Conservation (phyloP, 92 coral and sea anemone genomes). For the Siderastrea radians region DNA sequence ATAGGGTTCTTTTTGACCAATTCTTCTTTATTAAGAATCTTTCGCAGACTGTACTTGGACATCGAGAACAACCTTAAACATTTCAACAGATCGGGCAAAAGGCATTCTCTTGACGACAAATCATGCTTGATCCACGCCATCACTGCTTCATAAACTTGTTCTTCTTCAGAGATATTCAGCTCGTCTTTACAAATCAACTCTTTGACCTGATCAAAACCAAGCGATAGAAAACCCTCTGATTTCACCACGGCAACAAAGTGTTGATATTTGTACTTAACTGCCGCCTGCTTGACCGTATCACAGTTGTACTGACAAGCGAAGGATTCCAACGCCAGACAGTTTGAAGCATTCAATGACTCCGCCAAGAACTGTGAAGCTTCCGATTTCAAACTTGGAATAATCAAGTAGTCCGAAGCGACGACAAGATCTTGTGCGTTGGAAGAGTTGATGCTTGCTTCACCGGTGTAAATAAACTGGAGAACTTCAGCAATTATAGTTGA, state of each 20-base stretch:
- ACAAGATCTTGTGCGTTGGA: too few species aligned
- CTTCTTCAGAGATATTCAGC: background rate
- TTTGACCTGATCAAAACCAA: background rate
- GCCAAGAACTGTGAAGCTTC: background rate
- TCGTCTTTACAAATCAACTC: background rate
- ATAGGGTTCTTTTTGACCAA: background rate
- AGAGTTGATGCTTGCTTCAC: background rate
- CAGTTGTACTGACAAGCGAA: background rate
- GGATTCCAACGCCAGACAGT: background rate
- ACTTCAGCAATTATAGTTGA: background rate
- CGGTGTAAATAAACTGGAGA: constrained; percentile 9
- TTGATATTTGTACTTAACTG: background rate
- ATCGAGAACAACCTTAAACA: background rate
- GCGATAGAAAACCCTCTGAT: background rate
- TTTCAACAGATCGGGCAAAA: background rate
- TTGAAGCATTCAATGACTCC: background rate
- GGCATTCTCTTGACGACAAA: background rate
- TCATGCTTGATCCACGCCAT: constrained; percentile 2
- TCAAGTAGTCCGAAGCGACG: too few species aligned
- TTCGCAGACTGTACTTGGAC: constrained; percentile 2
- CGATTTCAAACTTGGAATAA: too few species aligned
- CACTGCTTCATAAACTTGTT: background rate
- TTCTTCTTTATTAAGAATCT: background rate
- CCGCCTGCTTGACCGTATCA: background rate
- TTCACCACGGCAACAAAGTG: background rate